Evolutionary conservation across 2,888 invertebrate species (phyloP).

Genomic region (Acanthosepion esculentum): DNA sequence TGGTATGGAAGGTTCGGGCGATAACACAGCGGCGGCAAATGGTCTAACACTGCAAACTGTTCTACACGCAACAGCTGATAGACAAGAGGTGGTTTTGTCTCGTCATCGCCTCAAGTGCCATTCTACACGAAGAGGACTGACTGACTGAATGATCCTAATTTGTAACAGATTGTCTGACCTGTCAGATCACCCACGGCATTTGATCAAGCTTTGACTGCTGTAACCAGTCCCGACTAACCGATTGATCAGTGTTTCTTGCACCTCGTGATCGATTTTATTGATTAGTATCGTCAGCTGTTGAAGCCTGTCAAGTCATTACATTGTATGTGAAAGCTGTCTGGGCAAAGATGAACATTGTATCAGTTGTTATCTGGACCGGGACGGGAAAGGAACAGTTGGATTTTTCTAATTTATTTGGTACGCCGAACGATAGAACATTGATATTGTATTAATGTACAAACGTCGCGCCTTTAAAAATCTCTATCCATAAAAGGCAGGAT

Average conservation of each 20-base stretch:
- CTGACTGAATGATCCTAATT: neutral
- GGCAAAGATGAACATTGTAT: neutral
- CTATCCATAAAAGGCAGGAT: too few species aligned
- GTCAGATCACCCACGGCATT: neutral
- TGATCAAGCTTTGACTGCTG: neutral
- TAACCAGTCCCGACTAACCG: neutral
- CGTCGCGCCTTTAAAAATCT: too few species aligned
- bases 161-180: neutral
- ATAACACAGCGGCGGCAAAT: too few species aligned
- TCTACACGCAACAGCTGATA: too few species aligned
- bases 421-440: too few species aligned
- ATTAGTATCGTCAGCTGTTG: slow-evolving; percentile 33
- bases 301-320: neutral
- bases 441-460: too few species aligned
- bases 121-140: too few species aligned
- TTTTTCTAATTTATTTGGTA: too few species aligned
- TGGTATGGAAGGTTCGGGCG: too few species aligned
- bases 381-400: neutral
- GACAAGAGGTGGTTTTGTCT: too few species aligned
- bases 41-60: too few species aligned
- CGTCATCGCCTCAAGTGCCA: too few species aligned
- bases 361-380: neutral
- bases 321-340: neutral
- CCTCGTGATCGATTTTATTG: neutral
- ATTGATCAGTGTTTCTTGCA: neutral